Evolutionary conservation across 1,140 invertebrate genomes (phyloP), one percentile per base, ranked within the genome.

Genomic region (Xylocopa sonorina): DNA sequence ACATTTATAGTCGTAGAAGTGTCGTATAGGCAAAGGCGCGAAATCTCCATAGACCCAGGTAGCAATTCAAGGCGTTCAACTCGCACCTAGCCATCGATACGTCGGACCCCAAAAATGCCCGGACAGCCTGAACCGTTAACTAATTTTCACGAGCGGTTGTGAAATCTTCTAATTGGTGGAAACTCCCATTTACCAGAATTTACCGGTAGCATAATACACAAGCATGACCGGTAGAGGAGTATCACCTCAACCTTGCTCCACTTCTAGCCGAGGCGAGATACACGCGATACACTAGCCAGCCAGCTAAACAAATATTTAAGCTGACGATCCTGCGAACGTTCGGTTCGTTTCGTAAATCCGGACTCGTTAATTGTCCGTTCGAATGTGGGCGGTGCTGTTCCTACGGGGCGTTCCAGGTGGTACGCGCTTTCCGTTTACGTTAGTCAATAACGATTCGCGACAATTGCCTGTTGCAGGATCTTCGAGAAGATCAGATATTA

Each of bases 401-500:
- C 21, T 7, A 6, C 46, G 27, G 32, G 48, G 14, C 32, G 21
- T 24, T 24, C 12, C n/a, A n/a, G n/a, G n/a, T n/a, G n/a, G n/a
- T n/a, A n/a, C n/a, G n/a, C n/a, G n/a, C n/a, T n/a, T n/a, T n/a
- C n/a, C n/a, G 10, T 18, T 18, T 16, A 32, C 38, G 32, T 38
- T n/a, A n/a, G n/a, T 58, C 29, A 63, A 72, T 60, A 34, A 50
- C 51, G 32, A 50, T 38, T 34, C 3, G 21, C 29, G 12, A 24
- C 24, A 32, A 69, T 78, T 66, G 69, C 85, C 69, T 80, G 80
- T 94, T 94, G 5, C 94, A 98, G 97, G 89, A 94, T 96, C 87
- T 98, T 98, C 91, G 96, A 97, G 90, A 96, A 95, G 91, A 95
- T 97, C 46, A 95, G 96, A 43, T 93, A 94, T 74, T 97, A 98